Conservation (phyloP, 2,797 vertebrate genomes). For the Coregonus sp. region DNA sequence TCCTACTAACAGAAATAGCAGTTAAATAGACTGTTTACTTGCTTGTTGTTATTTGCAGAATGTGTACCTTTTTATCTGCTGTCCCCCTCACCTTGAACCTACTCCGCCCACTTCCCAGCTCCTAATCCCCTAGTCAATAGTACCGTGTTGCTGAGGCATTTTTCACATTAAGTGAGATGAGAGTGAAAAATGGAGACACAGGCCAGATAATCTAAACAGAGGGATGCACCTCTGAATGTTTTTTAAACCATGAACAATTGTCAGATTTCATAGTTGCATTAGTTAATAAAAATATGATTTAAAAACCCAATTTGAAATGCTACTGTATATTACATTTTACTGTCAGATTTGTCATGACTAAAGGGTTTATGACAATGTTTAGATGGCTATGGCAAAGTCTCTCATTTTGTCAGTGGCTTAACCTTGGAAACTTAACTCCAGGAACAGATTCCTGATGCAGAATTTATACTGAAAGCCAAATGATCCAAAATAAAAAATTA, state of each 20-base stretch:
- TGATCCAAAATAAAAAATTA: too few species aligned
- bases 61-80: conserved; percentile 76
- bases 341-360: not conserved
- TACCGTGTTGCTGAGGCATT: conserved; percentile 29
- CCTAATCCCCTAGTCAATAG: conserved; percentile 47
- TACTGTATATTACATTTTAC: not conserved
- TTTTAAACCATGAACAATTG: conserved; percentile 3
- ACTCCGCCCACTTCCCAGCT: conserved; percentile 61
- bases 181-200: conserved; percentile 28
- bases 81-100: conserved; percentile 60
- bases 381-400: not conserved
- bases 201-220: conserved; percentile 31
- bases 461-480: too few species aligned
- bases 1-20: conserved; percentile 84
- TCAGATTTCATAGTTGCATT: conserved; percentile 11
- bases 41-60: conserved; percentile 79
- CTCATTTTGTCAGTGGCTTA: not conserved
- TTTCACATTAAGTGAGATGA: conserved; percentile 24
- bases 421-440: too few species aligned
- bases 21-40: conserved; percentile 78
- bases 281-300: not conserved
- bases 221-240: conserved; percentile 14
- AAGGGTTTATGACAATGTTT: not conserved
- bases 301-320: not conserved
- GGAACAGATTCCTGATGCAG: too few species aligned